A percentile compares a stretch with the other conserved stretches of the same genome.
phyloP scores from a whole-genome alignment of 2,113 vertebrate genomes.

The Calidris pygmaea region DNA sequence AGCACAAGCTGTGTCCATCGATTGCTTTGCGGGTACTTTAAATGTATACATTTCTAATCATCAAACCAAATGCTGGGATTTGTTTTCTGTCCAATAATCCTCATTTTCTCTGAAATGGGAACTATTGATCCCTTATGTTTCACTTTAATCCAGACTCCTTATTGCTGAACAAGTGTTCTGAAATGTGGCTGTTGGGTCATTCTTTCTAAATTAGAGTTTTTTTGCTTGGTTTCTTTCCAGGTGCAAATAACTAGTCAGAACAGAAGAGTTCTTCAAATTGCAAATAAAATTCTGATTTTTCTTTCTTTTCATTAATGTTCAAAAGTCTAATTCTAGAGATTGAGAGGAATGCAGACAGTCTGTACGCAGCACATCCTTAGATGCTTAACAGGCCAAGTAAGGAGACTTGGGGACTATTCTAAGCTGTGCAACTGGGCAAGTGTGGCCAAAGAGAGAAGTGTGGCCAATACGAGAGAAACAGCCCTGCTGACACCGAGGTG shows the following conservation, averaged over 20 bases:
- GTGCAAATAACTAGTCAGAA: neutral
- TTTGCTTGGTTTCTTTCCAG: constrained; percentile 12
- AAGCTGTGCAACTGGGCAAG: neutral
- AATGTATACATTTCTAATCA: constrained; percentile 12
- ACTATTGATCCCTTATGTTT: constrained; percentile 10
- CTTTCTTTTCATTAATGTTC: neutral
- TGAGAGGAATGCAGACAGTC: neutral
- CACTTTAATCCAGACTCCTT: neutral
- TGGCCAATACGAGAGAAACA: neutral
- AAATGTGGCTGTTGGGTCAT: neutral
- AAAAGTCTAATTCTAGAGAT: neutral
- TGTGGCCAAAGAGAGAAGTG: neutral
- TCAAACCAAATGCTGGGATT: neutral
- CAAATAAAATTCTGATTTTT: neutral
- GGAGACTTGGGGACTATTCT: too few species aligned
- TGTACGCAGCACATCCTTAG: neutral
- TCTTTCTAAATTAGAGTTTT: neutral
- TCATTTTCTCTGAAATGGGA: constrained; percentile 23
- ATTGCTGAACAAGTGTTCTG: neutral
- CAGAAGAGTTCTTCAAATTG: neutral
- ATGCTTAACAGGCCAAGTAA: neutral
- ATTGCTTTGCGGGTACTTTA: neutral
- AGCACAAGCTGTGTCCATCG: neutral
- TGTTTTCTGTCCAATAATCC: neutral
- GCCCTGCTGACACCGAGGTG: neutral